Percentiles rank a stretch among this genome's conserved stretches.
phyloP scores from a whole-genome alignment of 1,140 invertebrate species.

The Pogonus chalceus region DNA sequence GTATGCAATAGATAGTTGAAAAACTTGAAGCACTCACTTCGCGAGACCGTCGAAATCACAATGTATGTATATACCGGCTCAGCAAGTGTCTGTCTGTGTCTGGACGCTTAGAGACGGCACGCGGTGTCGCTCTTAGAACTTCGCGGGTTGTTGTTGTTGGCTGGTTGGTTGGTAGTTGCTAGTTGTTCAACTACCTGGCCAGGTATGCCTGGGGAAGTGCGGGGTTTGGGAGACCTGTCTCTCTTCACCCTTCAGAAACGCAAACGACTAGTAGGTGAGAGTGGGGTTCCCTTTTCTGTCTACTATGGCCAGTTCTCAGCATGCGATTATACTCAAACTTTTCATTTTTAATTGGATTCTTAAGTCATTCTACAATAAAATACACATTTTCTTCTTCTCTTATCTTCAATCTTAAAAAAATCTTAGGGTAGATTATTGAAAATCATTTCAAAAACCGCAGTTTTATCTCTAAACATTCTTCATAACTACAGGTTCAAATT shows the following conservation, averaged over 20 bases:
- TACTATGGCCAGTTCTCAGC: background rate
- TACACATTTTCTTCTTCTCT: too few species aligned
- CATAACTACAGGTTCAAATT: too few species aligned
- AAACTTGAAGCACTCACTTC: background rate
- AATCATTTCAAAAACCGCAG: too few species aligned
- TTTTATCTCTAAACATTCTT: too few species aligned
- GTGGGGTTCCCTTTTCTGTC: background rate
- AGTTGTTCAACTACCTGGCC: too few species aligned
- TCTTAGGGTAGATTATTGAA: too few species aligned
- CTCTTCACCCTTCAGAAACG: background rate
- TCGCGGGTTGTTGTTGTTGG: background rate
- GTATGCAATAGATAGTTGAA: background rate
- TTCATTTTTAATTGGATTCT: too few species aligned
- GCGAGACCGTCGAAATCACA: background rate
- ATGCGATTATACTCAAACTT: too few species aligned
- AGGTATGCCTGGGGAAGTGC: background rate
- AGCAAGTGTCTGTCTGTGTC: constrained; percentile 3
- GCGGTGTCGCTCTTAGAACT: background rate
- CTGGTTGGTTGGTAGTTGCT: too few species aligned
- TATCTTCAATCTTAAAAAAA: too few species aligned
- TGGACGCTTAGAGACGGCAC: background rate
- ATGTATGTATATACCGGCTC: background rate
- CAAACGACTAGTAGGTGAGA: background rate
- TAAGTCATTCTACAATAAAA: too few species aligned
- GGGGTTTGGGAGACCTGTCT: too few species aligned